A percentile compares a stretch with the other conserved stretches of the same genome.
Conservation (phyloP, 2,113 vertebrate genomes). For the Carettochelys insculpta region DNA sequence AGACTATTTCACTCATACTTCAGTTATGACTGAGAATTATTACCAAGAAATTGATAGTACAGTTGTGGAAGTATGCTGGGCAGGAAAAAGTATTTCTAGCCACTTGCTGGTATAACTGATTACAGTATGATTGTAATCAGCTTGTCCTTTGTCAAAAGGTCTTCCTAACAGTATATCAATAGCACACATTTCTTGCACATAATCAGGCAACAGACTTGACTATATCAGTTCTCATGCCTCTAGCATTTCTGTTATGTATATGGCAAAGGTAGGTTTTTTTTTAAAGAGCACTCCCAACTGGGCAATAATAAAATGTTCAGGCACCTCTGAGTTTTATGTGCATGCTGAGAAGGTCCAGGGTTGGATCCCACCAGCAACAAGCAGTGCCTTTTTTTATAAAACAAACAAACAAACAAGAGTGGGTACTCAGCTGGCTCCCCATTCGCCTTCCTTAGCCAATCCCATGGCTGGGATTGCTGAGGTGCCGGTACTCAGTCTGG, state of each 20-base stretch:
- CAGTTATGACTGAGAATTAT: neutral
- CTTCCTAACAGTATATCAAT: conserved; percentile 3
- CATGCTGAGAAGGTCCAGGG: accelerated
- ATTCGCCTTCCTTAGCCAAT: too few species aligned
- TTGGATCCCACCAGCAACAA: neutral
- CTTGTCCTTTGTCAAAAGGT: neutral
- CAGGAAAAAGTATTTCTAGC: neutral
- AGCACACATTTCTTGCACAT: neutral
- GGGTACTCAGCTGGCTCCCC: too few species aligned
- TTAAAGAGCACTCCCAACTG: neutral
- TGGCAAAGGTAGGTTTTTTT: neutral
- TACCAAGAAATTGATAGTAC: neutral
- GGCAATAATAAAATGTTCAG: conserved; percentile 15
- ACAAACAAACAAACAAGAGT: too few species aligned
- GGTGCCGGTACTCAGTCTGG: too few species aligned
- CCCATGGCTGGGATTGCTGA: too few species aligned
- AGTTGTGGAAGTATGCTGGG: neutral
- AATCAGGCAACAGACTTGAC: neutral
- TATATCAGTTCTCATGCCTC: neutral
- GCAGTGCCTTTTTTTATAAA: too few species aligned
- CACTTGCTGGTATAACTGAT: neutral
- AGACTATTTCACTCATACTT: neutral
- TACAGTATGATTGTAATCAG: neutral
- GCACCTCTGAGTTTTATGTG: neutral
- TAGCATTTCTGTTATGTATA: conserved; percentile 29